A percentile compares a stretch with the other conserved stretches of the same genome.
These are phyloP conservation scores for Agriopis marginaria DNA, from an alignment of 2,888 invertebrate species.

Conservation along the genomic window DNA sequence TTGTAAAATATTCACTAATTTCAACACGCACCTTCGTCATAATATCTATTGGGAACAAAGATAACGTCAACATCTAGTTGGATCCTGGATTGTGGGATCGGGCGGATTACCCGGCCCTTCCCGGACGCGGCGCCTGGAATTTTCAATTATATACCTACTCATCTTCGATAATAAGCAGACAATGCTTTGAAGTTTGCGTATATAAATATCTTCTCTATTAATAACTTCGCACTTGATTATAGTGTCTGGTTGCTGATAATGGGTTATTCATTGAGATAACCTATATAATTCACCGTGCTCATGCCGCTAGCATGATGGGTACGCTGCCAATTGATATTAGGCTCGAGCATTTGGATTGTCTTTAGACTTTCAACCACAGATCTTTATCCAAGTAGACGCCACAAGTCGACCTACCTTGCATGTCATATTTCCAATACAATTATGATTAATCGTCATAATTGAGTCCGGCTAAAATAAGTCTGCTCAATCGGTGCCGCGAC, in stretches of 20 bases:
- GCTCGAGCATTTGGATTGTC: too few relatives aligned
- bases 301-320: too few relatives aligned
- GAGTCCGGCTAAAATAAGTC: too few relatives aligned
- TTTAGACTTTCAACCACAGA: too few relatives aligned
- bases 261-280: neutral
- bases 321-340: too few relatives aligned
- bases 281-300: neutral
- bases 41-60: conserved; percentile 57
- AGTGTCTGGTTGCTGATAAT: neutral
- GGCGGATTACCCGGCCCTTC: conserved; percentile 47
- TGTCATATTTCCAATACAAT: too few relatives aligned
- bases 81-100: conserved; percentile 41
- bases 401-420: neutral
- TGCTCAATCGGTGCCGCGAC: too few relatives aligned
- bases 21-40: conserved; percentile 56
- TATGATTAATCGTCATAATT: too few relatives aligned
- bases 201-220: neutral
- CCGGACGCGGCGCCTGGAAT: conserved; percentile 56
- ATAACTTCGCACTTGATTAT: conserved; percentile 4
- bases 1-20: conserved; percentile 43
- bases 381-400: too few relatives aligned
- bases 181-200: conserved; percentile 52
- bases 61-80: conserved; percentile 61
- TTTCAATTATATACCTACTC: conserved; percentile 68
- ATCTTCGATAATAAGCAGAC: conserved; percentile 56